Percentiles rank a stretch among this genome's conserved stretches.
Conservation (phyloP, 1,140 invertebrate genomes). For the Pachypeltis micranthus region DNA sequence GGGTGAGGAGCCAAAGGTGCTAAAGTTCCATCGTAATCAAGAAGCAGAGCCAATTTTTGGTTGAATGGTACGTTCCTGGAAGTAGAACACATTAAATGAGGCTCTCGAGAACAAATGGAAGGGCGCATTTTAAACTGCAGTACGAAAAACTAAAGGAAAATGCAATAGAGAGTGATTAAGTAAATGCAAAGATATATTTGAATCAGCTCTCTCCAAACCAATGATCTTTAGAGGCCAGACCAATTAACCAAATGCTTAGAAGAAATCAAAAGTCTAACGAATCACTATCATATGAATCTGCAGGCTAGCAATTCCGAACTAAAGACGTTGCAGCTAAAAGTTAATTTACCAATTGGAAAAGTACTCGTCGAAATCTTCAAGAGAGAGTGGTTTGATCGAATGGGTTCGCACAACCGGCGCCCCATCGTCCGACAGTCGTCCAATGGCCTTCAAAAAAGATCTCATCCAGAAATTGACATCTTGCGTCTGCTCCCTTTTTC, state of each 20-base stretch:
- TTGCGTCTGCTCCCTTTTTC: conserved; percentile 63
- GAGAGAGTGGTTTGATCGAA: conserved; percentile 69
- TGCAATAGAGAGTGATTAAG: too few species aligned
- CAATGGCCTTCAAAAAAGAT: conserved; percentile 74
- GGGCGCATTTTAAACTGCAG: too few species aligned
- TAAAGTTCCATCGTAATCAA: conserved; percentile 83
- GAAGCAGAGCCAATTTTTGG: conserved; percentile 66
- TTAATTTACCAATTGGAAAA: too few species aligned
- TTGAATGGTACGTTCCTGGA: conserved; percentile 68
- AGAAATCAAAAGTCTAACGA: too few species aligned
- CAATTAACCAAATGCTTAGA: too few species aligned
- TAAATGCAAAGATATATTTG: too few species aligned
- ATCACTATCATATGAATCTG: too few species aligned
- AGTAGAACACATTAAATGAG: conserved; percentile 22
- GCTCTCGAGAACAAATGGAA: not conserved
- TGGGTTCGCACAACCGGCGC: conserved; percentile 65
- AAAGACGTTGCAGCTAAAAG: too few species aligned
- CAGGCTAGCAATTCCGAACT: too few species aligned
- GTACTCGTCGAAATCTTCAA: conserved; percentile 80
- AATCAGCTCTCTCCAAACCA: too few species aligned
- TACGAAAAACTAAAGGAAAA: too few species aligned
- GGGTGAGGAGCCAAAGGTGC: conserved; percentile 80
- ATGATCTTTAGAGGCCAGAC: too few species aligned
- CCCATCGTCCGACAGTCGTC: conserved; percentile 56
- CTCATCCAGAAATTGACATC: conserved; percentile 85